Conservation (phyloP, 2,113 vertebrate species). For the Megaceryle maxima region DNA sequence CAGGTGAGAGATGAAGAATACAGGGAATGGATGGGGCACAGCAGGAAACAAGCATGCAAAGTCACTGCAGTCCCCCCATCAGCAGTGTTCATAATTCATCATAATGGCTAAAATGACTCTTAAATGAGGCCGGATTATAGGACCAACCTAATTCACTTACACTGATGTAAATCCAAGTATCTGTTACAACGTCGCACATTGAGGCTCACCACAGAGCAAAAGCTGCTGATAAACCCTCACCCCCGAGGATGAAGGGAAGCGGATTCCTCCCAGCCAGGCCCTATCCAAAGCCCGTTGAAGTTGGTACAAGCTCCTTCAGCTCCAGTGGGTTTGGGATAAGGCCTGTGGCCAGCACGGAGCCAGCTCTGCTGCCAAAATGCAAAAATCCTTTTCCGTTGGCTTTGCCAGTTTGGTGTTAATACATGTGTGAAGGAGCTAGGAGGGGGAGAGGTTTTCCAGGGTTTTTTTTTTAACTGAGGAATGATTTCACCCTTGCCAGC, state of each 20-base stretch:
- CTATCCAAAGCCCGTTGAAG: not conserved
- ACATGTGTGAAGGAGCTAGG: constrained; percentile 54
- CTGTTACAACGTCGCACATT: constrained; percentile 15
- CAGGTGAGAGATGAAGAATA: not conserved
- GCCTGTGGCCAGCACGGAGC: not conserved
- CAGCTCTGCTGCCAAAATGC: constrained; percentile 55
- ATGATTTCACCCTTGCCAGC: constrained; percentile 29
- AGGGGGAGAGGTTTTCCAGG: not conserved
- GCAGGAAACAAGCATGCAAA: not conserved
- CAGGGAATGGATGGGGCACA: accelerated
- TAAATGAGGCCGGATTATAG: constrained; percentile 47
- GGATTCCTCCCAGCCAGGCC: not conserved
- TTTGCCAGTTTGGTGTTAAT: constrained; percentile 66
- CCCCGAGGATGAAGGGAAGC: not conserved
- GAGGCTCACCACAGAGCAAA: not conserved
- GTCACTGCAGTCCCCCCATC: not conserved
- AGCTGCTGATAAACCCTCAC: constrained; percentile 4
- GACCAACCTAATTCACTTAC: constrained; percentile 49
- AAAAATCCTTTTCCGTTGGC: constrained; percentile 65
- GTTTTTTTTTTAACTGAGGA: not conserved
- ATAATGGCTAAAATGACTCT: constrained; percentile 28
- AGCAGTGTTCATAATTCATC: not conserved
- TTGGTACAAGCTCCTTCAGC: not conserved
- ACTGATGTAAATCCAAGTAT: constrained; percentile 48
- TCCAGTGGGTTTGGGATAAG: constrained; percentile 57